phyloP scores from a whole-genome alignment of 2,113 vertebrate genomes.

The Cavia aperea region DNA sequence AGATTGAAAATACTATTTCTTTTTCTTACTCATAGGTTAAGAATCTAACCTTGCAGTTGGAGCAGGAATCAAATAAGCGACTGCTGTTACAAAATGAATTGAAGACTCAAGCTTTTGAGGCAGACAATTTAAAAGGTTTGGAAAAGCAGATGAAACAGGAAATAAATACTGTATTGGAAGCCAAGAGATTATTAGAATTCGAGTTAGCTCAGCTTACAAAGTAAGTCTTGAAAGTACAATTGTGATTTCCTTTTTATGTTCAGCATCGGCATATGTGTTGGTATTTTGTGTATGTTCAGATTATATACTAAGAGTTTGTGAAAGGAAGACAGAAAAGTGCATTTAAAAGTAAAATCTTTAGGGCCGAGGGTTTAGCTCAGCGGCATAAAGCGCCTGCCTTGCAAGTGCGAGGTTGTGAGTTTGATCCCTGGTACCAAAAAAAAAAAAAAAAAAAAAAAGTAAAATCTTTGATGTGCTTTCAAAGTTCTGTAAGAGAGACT shows the following conservation, averaged over 20 bases:
- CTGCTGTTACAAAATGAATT: slow-evolving; percentile 86
- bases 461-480: slow-evolving; percentile 16
- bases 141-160: slow-evolving; percentile 99
- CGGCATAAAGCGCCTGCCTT: no score
- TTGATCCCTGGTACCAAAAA: no score
- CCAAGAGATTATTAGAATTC: slow-evolving; percentile 93
- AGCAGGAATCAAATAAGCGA: slow-evolving; percentile 91
- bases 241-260: slow-evolving; percentile 42
- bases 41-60: slow-evolving; percentile 84
- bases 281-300: slow-evolving; percentile 11
- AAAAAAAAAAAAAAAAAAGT: no score
- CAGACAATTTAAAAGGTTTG: slow-evolving; percentile 89
- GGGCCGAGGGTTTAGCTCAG: no score
- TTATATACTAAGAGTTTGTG: slow-evolving; percentile 37
- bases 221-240: slow-evolving; percentile 77
- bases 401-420: no score
- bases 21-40: slow-evolving; percentile 81
- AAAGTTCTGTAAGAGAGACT: slow-evolving; percentile 14
- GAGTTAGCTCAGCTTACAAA: slow-evolving; percentile 96
- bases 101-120: slow-evolving; percentile 87
- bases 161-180: slow-evolving; percentile 91
- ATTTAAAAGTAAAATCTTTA: background rate
- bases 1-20: slow-evolving; percentile 38
- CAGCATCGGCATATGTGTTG: background rate
- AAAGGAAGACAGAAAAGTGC: slow-evolving; percentile 16